Conservation (phyloP, 2,888 invertebrate species). For the Autographa gamma region DNA sequence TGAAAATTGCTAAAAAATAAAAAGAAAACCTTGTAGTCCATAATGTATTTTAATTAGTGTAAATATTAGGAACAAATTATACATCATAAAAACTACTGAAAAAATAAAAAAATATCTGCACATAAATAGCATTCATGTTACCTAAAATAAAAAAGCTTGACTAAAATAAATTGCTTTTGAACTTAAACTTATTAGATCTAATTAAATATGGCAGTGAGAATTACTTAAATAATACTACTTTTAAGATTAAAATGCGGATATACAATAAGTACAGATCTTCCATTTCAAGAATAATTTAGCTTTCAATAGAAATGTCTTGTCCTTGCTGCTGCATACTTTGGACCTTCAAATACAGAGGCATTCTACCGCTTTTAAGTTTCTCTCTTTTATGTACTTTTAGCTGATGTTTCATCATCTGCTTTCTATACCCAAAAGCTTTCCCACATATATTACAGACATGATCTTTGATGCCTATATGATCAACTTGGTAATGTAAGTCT, state of each 20-base stretch:
- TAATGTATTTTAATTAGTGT: no score
- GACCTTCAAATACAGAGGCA: conserved; percentile 79
- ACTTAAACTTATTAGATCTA: background rate
- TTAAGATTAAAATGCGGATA: background rate
- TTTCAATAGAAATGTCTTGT: conserved; percentile 46
- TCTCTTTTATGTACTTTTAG: conserved; percentile 81
- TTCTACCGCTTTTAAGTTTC: conserved; percentile 76
- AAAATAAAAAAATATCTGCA: background rate
- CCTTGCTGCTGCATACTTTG: conserved; percentile 68
- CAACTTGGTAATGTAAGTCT: conserved; percentile 80
- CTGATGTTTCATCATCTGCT: conserved; percentile 85
- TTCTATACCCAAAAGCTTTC: conserved; percentile 82
- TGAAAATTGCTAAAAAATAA: no score
- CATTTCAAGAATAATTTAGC: background rate
- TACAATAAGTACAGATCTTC: background rate
- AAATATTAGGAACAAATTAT: background rate
- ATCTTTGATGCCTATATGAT: conserved; percentile 80
- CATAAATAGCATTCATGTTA: background rate
- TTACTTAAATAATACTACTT: background rate
- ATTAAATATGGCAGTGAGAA: background rate
- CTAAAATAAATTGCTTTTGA: background rate
- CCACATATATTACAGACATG: conserved; percentile 80
- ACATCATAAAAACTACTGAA: background rate
- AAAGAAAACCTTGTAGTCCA: no score
- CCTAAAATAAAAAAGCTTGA: background rate